phyloP scores from a whole-genome alignment of 2,797 vertebrate species.

The Parambassis ranga region DNA sequence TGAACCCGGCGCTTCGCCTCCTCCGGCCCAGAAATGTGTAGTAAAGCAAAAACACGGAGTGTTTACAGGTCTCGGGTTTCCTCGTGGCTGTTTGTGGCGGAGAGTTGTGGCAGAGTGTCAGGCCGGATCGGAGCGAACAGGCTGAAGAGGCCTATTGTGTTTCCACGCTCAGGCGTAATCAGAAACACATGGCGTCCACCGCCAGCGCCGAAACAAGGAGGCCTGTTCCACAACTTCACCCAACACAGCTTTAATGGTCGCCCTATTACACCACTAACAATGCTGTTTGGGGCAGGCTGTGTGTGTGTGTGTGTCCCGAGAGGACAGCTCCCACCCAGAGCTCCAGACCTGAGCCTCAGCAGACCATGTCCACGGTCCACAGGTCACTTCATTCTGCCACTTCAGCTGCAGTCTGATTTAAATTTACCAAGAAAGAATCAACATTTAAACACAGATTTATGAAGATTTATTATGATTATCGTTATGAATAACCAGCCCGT shows the following conservation, averaged over 20 bases:
- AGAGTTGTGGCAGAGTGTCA: conserved; percentile 77
- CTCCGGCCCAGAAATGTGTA: conserved; percentile 58
- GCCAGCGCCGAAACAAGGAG: conserved; percentile 34
- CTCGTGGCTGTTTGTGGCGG: conserved; percentile 74
- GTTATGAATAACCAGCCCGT: no score
- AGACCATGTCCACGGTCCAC: no score
- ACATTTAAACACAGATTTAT: no score
- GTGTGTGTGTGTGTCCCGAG: conserved; percentile 34
- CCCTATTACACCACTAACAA: conserved; percentile 72
- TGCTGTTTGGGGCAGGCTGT: conserved; percentile 66
- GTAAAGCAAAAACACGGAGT: conserved; percentile 75
- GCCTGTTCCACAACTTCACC: conserved; percentile 73
- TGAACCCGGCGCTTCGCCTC: conserved; percentile 49
- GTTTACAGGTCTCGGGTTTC: conserved; percentile 76
- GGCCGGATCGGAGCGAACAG: conserved; percentile 73
- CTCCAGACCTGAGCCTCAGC: conserved; percentile 42
- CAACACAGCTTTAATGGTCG: conserved; percentile 78
- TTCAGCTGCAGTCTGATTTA: no score
- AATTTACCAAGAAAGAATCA: no score
- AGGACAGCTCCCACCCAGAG: conserved; percentile 27
- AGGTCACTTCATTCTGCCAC: no score
- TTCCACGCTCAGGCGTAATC: conserved; percentile 70
- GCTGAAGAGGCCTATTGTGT: conserved; percentile 77
- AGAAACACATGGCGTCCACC: conserved; percentile 74
- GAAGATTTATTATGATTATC: no score